Evolutionary conservation across 2,113 vertebrate genomes (phyloP), one percentile per base, ranked within the genome.

Genomic region (Thinocorus orbignyianus): DNA sequence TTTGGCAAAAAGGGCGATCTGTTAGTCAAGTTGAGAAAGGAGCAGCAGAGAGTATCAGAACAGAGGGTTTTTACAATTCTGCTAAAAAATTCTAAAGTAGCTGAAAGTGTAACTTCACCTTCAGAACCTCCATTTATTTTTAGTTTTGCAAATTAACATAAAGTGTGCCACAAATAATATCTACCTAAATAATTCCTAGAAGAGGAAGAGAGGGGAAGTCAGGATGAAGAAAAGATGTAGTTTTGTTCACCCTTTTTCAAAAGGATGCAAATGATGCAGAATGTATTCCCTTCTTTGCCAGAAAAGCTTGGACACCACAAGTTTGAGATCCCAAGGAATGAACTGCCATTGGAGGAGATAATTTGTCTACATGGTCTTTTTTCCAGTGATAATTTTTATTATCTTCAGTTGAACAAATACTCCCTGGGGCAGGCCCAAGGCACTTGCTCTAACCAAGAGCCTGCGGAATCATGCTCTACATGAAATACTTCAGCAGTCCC

Each of bases 21-120:
- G 90, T 86, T 95, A 88, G 58, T 81, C 66, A 76, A 49, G 58
- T 58, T 69, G 91, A 79, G 81, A 94, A 92, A 90, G 51, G 68
- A 92, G 79, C 71, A 94, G 62, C 71, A 73, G 54, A 48, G 37
- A 69, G 24, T 54, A 73, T 80, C 71, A 61, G 88, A 95, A 46
- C 54, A 77, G 41, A 90, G 71, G 31, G 51, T 9, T 88, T 76
- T 90, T 73, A 49, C 68, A 83, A 14, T 64, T 81, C 65, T 81
- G 68, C 55, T 95, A 68, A 65, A 14, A 62, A 86, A 73, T 52
- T 51, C 31, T 93, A 73, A 88, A 37, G 8, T n/a, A 78, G 72
- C 51, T 83, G 86, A 55, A 94, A 91, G 69, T 28, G 52, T 39
- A 86, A 51, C 61, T 89, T 92, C 86, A 88, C 54, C 86, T 89